Percentiles rank a stretch among this genome's conserved stretches.
Evolutionary conservation across 2,888 invertebrate species (phyloP).

Genomic region (Dyspetes luteomarginatus): DNA sequence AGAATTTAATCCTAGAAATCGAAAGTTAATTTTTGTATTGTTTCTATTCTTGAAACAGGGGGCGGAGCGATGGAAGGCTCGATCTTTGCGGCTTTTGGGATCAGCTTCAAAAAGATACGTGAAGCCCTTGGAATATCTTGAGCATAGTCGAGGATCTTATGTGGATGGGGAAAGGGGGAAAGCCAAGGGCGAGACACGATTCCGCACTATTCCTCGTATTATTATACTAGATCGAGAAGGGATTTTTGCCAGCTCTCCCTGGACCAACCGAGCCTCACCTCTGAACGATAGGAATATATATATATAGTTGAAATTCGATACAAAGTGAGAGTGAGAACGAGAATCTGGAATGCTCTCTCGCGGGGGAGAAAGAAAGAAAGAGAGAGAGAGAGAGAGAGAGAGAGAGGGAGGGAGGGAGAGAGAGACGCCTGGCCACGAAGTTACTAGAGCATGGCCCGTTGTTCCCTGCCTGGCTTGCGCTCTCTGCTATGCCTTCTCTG

Average conservation of each 20-base stretch:
- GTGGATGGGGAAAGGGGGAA: not conserved
- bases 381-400: constrained; percentile 19
- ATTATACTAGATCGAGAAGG: constrained; percentile 54
- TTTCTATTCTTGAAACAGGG: not conserved
- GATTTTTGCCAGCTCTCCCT: constrained; percentile 40
- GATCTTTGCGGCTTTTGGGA: constrained; percentile 46
- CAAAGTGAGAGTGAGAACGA: constrained; percentile 33
- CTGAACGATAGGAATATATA: not conserved
- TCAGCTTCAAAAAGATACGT: constrained; percentile 46
- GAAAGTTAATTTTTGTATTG: constrained; percentile 24
- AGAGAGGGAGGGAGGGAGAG: constrained; percentile 25
- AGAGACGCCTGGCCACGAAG: constrained; percentile 52
- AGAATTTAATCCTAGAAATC: constrained; percentile 22
- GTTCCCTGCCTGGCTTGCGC: constrained; percentile 24
- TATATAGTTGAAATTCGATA: constrained; percentile 54
- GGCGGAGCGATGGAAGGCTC: constrained; percentile 5
- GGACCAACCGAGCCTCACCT: constrained; percentile 2
- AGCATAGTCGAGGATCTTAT: constrained; percentile 23
- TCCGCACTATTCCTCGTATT: constrained; percentile 55
- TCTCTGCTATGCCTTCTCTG: constrained; percentile 26
- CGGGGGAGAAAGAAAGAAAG: constrained; percentile 28
- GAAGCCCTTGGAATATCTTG: constrained; percentile 40
- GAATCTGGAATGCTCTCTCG: too few species aligned
- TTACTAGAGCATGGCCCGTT: constrained; percentile 59
- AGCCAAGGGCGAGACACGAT: constrained; percentile 52